Conservation (phyloP, 1,140 invertebrate species). For the Heliconius hewitsoni region DNA sequence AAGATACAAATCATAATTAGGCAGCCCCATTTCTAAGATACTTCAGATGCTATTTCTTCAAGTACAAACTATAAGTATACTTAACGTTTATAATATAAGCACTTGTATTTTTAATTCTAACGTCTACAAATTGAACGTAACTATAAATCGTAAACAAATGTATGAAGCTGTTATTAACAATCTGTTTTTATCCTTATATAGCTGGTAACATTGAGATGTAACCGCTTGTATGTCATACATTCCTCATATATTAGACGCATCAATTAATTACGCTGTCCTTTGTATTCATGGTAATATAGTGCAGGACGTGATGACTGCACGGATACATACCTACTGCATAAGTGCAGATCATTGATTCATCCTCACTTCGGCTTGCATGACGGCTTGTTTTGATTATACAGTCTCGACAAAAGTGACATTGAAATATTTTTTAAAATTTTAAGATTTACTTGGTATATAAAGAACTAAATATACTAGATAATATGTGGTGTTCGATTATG, state of each 20-base stretch:
- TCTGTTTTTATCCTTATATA: conserved; percentile 26
- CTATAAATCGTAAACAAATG: background rate
- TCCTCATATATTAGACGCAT: conserved; percentile 47
- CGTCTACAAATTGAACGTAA: too few relatives aligned
- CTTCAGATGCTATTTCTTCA: background rate
- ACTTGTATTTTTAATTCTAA: background rate
- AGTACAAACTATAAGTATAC: background rate
- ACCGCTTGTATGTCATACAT: conserved; percentile 37
- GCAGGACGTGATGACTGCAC: conserved; percentile 42
- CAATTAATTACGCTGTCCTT: conserved; percentile 48
- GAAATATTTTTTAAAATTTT: background rate
- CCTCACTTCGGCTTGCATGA: conserved; percentile 35
- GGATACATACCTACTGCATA: conserved; percentile 31
- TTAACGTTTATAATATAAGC: background rate
- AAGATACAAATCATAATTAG: background rate
- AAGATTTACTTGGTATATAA: background rate
- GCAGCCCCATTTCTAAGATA: background rate
- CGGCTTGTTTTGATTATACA: conserved; percentile 12
- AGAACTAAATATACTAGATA: background rate
- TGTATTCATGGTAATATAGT: conserved; percentile 42
- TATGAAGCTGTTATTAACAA: background rate
- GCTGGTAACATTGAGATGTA: conserved; percentile 26
- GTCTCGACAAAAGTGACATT: background rate
- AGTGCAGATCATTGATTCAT: conserved; percentile 40
- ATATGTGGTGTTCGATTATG: background rate